Percentiles rank a stretch among this genome's conserved stretches.
Evolutionary conservation across 2,113 vertebrate species (phyloP).

Genomic region (Microcebus ravelobensis): DNA sequence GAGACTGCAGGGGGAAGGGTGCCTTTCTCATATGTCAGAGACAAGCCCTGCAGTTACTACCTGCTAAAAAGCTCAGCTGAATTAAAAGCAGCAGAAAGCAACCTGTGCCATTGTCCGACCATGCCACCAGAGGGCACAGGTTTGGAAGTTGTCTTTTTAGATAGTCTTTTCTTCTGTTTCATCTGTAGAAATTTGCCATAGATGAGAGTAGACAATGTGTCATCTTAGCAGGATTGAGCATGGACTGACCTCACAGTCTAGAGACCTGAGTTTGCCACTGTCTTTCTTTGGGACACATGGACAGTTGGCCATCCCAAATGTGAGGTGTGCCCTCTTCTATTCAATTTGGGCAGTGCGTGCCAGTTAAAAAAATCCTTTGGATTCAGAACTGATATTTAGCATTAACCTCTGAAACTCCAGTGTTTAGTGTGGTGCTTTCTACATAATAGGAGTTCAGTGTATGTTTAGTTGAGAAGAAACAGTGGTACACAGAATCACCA

Average conservation of each 20-base stretch:
- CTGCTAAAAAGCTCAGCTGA: not conserved
- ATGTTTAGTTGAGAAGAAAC: constrained; percentile 6
- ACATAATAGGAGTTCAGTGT: not conserved
- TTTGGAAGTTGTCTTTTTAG: constrained; percentile 28
- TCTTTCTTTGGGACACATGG: not conserved
- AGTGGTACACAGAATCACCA: not conserved
- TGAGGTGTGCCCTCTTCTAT: not conserved
- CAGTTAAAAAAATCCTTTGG: not conserved
- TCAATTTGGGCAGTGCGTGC: not conserved
- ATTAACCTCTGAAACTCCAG: not conserved
- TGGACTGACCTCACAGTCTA: not conserved
- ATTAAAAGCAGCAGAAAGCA: constrained; percentile 1
- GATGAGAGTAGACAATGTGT: not conserved
- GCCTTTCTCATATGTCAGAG: not conserved
- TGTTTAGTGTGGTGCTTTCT: not conserved
- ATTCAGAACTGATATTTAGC: not conserved
- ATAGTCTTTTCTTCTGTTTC: not conserved
- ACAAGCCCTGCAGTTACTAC: not conserved
- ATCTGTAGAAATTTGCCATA: not conserved
- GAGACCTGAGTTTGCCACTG: not conserved
- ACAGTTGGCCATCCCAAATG: not conserved
- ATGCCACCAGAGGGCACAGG: constrained; percentile 52
- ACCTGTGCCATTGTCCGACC: not conserved
- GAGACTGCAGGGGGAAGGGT: not conserved
- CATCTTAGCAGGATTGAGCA: not conserved